Evolutionary conservation across 2,113 vertebrate species (phyloP).

Genomic region (Reinhardtius hippoglossoides): DNA sequence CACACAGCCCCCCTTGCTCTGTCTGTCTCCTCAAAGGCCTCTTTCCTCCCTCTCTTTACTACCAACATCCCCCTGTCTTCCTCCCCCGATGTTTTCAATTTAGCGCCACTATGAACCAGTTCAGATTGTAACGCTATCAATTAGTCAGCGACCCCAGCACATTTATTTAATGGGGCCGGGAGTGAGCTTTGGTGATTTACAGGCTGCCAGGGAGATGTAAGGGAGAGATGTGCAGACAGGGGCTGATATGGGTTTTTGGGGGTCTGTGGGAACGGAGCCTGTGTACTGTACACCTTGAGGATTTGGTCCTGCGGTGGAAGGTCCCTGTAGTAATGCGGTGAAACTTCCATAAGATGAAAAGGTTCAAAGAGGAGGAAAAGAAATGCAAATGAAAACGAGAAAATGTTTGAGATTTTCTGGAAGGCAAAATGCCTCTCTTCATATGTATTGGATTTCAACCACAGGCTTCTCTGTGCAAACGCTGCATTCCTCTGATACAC

Average conservation of each 20-base stretch:
- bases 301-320: conserved; percentile 60
- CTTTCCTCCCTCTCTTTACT: conserved; percentile 50
- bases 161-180: conserved; percentile 70
- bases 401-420: conserved; percentile 56
- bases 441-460: conserved; percentile 60
- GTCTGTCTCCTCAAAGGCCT: conserved; percentile 32
- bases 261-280: conserved; percentile 67
- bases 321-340: conserved; percentile 67
- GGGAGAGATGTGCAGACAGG: conserved; percentile 68
- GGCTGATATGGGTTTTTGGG: conserved; percentile 56
- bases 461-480: conserved; percentile 2
- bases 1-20: conserved; percentile 10
- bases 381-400: conserved; percentile 53
- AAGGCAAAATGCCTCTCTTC: conserved; percentile 60
- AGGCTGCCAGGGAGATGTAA: conserved; percentile 75
- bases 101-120: conserved; percentile 68
- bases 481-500: conserved; percentile 25
- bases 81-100: conserved; percentile 79
- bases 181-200: conserved; percentile 75
- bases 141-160: conserved; percentile 77
- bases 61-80: conserved; percentile 60
- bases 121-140: conserved; percentile 79
- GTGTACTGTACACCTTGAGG: conserved; percentile 55
- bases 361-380: conserved; percentile 47
- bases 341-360: conserved; percentile 67